These are phyloP conservation scores for Fratercula arctica DNA, from an alignment of 2,797 vertebrate genomes.

Conservation along the genomic window DNA sequence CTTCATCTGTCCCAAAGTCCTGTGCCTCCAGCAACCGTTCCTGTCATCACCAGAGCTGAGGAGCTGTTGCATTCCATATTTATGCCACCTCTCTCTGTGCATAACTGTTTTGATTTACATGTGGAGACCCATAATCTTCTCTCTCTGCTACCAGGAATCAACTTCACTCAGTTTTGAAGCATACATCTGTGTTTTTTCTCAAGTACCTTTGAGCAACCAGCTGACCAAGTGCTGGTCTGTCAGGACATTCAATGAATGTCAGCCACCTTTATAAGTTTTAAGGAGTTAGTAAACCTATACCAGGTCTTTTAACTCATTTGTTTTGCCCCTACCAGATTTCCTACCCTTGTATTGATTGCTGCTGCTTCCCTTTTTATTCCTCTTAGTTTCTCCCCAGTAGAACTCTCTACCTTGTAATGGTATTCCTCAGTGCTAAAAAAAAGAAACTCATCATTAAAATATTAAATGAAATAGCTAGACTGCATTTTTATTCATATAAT, in stretches of 20 bases:
- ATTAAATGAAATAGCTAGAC: not conserved
- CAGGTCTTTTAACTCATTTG: not conserved
- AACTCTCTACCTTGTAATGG: not conserved
- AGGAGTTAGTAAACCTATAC: not conserved
- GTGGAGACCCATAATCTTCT: not conserved
- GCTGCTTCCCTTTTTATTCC: not conserved
- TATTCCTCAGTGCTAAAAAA: not conserved
- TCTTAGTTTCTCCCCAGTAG: not conserved
- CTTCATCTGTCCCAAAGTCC: not conserved
- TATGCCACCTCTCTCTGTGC: not conserved
- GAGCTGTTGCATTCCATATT: not conserved
- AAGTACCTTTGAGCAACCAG: not conserved
- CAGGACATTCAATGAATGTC: not conserved
- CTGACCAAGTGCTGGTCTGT: not conserved
- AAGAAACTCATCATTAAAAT: not conserved
- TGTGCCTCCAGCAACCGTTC: not conserved
- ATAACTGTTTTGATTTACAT: not conserved
- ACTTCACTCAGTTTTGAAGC: not conserved
- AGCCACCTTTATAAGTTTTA: not conserved
- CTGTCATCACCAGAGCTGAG: not conserved
- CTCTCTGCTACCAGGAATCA: not conserved
- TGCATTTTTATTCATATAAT: not conserved
- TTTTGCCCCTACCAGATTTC: not conserved
- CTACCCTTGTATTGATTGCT: not conserved
- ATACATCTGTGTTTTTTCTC: not conserved